These are phyloP conservation scores for Montifringilla adamsi DNA, from an alignment of 2,113 vertebrate genomes.

Conservation along the genomic window DNA sequence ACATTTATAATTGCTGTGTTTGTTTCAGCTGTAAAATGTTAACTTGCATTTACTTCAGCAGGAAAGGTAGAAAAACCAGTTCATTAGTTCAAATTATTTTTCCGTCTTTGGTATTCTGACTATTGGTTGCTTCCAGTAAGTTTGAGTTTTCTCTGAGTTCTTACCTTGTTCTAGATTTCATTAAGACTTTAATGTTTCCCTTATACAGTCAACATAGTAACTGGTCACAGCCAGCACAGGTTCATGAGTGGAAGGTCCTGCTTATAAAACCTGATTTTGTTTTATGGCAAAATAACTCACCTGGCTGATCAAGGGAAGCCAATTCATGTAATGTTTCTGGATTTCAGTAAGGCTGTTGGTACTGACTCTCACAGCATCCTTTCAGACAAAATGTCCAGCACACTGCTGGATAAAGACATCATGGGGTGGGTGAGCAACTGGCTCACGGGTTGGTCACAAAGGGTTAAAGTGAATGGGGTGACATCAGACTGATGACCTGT, in stretches of 20 bases:
- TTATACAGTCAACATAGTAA: background rate
- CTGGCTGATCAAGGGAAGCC: background rate
- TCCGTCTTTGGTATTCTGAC: background rate
- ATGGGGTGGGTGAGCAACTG: background rate
- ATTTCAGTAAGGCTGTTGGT: background rate
- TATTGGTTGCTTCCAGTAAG: background rate
- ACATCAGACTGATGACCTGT: background rate
- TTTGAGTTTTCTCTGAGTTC: background rate
- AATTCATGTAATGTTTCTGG: background rate
- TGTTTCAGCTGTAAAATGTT: background rate
- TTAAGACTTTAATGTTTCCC: background rate
- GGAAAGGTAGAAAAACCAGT: background rate
- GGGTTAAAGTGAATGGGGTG: too few species aligned
- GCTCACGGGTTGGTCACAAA: fast-evolving
- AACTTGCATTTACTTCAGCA: background rate
- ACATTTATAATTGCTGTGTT: background rate
- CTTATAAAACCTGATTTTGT: background rate
- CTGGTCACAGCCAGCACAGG: background rate
- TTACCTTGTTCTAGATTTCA: background rate
- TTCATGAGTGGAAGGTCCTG: background rate
- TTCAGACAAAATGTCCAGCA: background rate
- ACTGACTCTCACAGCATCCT: background rate
- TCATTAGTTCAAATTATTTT: background rate
- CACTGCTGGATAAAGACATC: background rate
- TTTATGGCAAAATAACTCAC: background rate